Evolutionary conservation across 23 tunicate genomes (phyloP).

Genomic region (Styela plicata): DNA sequence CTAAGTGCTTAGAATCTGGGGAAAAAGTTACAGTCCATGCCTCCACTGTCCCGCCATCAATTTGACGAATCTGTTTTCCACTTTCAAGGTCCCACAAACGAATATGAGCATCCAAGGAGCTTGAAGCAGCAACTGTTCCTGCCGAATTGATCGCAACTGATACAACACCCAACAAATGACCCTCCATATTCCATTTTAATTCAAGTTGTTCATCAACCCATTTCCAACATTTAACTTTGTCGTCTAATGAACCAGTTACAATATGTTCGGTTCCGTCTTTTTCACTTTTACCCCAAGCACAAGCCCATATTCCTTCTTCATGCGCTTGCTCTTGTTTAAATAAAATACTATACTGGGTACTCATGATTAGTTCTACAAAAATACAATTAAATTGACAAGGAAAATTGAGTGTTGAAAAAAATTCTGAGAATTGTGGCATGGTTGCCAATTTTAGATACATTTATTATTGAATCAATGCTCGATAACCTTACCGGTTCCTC

Average conservation of each 20-base stretch:
- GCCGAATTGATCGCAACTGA: conserved; percentile 72
- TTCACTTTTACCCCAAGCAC: conserved; percentile 98
- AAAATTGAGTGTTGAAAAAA: too few species aligned
- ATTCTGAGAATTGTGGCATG: too few species aligned
- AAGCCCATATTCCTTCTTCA: conserved; percentile 96
- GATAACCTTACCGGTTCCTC: too few species aligned
- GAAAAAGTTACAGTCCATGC: conserved; percentile 95
- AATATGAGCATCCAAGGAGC: conserved; percentile 90
- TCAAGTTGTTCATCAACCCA: conserved; percentile 94
- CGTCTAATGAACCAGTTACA: conserved; percentile 95
- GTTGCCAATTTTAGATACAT: too few species aligned
- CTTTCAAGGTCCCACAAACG: conserved; percentile 92
- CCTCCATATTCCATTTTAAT: conserved; percentile 85
- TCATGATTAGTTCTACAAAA: conserved; percentile 51
- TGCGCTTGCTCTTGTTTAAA: conserved; percentile 97
- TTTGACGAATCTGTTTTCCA: conserved; percentile 80
- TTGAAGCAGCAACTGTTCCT: conserved; percentile 95
- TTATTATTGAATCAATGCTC: too few species aligned
- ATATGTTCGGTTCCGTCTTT: conserved; percentile 92
- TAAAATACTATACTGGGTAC: conserved; percentile 85
- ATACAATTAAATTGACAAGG: not conserved
- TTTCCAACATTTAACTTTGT: conserved; percentile 96
- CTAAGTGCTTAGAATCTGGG: conserved; percentile 82
- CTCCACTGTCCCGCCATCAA: conserved; percentile 93
- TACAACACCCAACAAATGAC: conserved; percentile 93